Base-by-base conservation (phyloP, 1,140 invertebrate genomes). In the Atta texana region DNA sequence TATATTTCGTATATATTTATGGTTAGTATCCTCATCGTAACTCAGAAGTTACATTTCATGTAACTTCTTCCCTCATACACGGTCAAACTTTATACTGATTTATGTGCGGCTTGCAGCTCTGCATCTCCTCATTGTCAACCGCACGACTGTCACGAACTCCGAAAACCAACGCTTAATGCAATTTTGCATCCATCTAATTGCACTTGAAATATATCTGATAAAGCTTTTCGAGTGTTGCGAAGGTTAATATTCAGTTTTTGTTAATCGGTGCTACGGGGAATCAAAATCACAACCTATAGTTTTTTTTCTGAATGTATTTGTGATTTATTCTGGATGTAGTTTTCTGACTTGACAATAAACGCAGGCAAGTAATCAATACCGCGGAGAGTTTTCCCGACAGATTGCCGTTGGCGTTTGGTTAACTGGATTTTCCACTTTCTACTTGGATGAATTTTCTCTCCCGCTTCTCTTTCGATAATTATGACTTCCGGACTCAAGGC, bases 371-470 rank as follows among this genome's bases (percentile, higher is more conserved):
- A 74, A 61, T 39, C 39, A 61, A 72, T 61, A 74, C 14, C 39
- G 39, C 53, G 24, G 16, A 28, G 53, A 63, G 55, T 84, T 75
- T 51, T 84, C 69, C 55, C 80, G 49, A 8, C 24, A 69, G 80
- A 51, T 63, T 57, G 69, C 80, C 80, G 80, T 28, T 51, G 80
- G 80, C 80, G 72, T 75, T 75, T 28, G 55, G 39, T 61, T 84
- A 84, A 84, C 69, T 84, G 74, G 69, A 75, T 84, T 84, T 74
- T 75, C 88, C 88, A 90, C 84, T 90, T 89, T 89, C 53, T 64
- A 85, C 57, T 82, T 31, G 57, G 66, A 53, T 75, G 77, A 87
- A 51, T 68, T 74, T 51, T 49, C 87, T 34, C 71, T 71, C 77
- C 53, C 57, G 21, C 64, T 71, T 77, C 71, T 51, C 69, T 39